Conservation (phyloP, 2,797 vertebrate genomes). For the Pygocentrus nattereri region DNA sequence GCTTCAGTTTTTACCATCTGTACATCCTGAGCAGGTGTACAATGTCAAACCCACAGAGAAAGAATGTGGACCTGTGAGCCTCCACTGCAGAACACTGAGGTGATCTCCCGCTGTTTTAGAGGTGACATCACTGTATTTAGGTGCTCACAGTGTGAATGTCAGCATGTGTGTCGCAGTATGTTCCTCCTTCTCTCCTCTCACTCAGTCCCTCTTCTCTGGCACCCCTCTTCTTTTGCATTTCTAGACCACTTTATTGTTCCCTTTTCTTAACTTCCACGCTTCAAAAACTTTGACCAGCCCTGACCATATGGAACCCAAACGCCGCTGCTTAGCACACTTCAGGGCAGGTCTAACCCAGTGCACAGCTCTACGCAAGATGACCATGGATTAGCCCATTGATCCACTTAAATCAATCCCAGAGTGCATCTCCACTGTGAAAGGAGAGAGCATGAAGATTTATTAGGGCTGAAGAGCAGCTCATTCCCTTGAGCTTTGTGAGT, state of each 20-base stretch:
- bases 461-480: background rate
- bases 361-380: background rate
- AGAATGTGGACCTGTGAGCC: background rate
- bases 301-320: background rate
- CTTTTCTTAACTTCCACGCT: background rate
- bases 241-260: too few relatives aligned
- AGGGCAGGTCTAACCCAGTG: slow-evolving; percentile 24
- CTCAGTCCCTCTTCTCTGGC: background rate
- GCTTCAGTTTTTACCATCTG: too few relatives aligned
- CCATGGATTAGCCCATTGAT: slow-evolving; percentile 51
- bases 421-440: background rate
- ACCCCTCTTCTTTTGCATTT: too few relatives aligned
- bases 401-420: slow-evolving; percentile 44
- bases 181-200: background rate
- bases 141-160: slow-evolving; percentile 22
- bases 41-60: background rate
- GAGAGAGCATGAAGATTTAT: slow-evolving; percentile 51
- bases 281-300: background rate
- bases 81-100: background rate
- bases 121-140: slow-evolving; percentile 25
- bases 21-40: too few relatives aligned
- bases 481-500: slow-evolving; percentile 15
- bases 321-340: background rate
- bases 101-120: slow-evolving; percentile 15
- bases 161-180: background rate